phyloP scores from a whole-genome alignment of 2,888 invertebrate genomes.

The Endotricha flammealis region DNA sequence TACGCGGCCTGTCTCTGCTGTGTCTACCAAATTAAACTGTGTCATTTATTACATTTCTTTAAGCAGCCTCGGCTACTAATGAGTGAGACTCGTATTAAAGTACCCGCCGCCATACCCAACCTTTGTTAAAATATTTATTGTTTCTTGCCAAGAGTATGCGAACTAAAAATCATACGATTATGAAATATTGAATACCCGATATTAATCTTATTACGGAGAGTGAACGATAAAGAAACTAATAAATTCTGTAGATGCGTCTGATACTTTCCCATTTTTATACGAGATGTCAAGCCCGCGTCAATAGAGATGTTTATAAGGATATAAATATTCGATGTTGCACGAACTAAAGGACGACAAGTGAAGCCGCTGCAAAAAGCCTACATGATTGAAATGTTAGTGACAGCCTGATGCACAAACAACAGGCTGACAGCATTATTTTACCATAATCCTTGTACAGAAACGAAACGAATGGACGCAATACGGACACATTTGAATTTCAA shows the following conservation, averaged over 20 bases:
- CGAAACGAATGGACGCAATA: conserved; percentile 70
- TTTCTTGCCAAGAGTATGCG: not conserved
- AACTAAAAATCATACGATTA: not conserved
- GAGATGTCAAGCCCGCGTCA: conserved; percentile 66
- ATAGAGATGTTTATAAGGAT: conserved; percentile 71
- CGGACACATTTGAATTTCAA: conserved; percentile 70
- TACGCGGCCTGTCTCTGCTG: conserved; percentile 65
- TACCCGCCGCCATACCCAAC: no score
- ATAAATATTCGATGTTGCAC: conserved; percentile 69
- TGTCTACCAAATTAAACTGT: conserved; percentile 76
- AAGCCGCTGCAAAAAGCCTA: conserved; percentile 63
- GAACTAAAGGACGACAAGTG: conserved; percentile 52
- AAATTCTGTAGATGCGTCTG: conserved; percentile 42
- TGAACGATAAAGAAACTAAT: conserved; percentile 21
- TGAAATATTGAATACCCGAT: no score
- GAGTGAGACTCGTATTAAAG: conserved; percentile 43
- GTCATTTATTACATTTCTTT: conserved; percentile 72
- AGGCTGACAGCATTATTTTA: conserved; percentile 72
- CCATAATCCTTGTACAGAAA: conserved; percentile 72
- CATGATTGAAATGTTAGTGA: conserved; percentile 74
- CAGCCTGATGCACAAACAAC: conserved; percentile 73
- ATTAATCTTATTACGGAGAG: not conserved
- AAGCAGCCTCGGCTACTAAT: conserved; percentile 62
- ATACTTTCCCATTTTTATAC: conserved; percentile 48
- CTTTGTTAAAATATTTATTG: no score